A percentile compares a stretch with the other conserved stretches of the same genome.
phyloP scores from a whole-genome alignment of 2,888 invertebrate species.

The Diplolepis rosae region DNA sequence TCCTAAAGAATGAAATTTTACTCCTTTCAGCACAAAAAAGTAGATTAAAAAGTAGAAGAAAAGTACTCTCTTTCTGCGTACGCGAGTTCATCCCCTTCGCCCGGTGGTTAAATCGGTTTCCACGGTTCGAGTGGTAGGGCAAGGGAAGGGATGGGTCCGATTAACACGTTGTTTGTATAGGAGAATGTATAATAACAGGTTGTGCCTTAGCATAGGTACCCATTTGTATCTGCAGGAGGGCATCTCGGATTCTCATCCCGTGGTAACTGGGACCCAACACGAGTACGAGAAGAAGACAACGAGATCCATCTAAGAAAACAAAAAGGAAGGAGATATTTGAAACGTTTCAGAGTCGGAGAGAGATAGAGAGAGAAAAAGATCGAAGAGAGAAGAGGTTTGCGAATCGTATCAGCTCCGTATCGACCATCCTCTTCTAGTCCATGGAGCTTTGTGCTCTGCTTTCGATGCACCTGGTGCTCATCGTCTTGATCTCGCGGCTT shows the following conservation, averaged over 20 bases:
- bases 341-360: slow-evolving; percentile 7
- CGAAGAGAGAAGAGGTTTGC: slow-evolving; percentile 33
- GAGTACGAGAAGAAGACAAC: slow-evolving; percentile 39
- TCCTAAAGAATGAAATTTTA: neutral
- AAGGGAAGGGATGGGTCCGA: slow-evolving; percentile 63
- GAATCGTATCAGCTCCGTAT: slow-evolving; percentile 60
- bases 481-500: slow-evolving; percentile 62
- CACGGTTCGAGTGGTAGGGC: slow-evolving; percentile 48
- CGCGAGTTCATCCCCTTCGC: neutral
- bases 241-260: slow-evolving; percentile 64
- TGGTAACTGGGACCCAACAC: slow-evolving; percentile 45
- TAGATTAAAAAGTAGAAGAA: neutral
- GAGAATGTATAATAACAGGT: slow-evolving; percentile 74
- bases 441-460: slow-evolving; percentile 53
- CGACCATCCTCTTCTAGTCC: slow-evolving; percentile 53
- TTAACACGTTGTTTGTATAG: slow-evolving; percentile 74
- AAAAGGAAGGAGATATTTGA: slow-evolving; percentile 38
- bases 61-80: neutral
- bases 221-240: slow-evolving; percentile 68
- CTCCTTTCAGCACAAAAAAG: neutral
- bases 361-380: slow-evolving; percentile 33
- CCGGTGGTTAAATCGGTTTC: slow-evolving; percentile 55
- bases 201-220: slow-evolving; percentile 69
- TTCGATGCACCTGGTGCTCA: slow-evolving; percentile 64
- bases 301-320: slow-evolving; percentile 36